Conservation (phyloP, 2,113 vertebrate species). For the Anhinga rufa region DNA sequence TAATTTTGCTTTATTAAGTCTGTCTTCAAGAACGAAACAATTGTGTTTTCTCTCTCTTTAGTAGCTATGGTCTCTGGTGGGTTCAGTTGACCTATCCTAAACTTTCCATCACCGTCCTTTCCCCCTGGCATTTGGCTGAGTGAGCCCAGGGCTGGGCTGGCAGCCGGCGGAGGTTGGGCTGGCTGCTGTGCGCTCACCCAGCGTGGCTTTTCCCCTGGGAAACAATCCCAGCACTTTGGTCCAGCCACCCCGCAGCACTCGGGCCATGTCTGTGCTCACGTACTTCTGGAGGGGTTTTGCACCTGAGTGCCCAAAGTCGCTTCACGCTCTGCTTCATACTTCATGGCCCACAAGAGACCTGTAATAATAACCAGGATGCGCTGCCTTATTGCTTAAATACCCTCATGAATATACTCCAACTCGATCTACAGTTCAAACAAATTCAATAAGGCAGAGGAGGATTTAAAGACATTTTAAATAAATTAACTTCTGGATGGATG, state of each 20-base stretch:
- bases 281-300: neutral
- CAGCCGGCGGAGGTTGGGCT: neutral
- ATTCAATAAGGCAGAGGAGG: constrained; percentile 25
- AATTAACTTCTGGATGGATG: constrained; percentile 33
- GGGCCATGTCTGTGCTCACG: neutral
- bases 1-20: neutral
- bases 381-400: constrained; percentile 5
- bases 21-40: neutral
- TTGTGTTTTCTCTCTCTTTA: neutral
- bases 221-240: neutral
- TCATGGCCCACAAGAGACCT: neutral
- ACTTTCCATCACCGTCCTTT: neutral
- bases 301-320: neutral
- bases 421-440: constrained; percentile 2
- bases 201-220: neutral
- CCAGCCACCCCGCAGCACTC: neutral
- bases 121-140: neutral
- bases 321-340: neutral
- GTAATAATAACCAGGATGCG: neutral
- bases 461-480: constrained; percentile 32
- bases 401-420: neutral
- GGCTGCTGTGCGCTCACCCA: neutral
- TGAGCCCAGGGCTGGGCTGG: neutral
- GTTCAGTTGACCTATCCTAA: neutral
- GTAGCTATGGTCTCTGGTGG: neutral